Conservation (phyloP, 2,888 invertebrate genomes). For the Dromius quadrimaculatus region DNA sequence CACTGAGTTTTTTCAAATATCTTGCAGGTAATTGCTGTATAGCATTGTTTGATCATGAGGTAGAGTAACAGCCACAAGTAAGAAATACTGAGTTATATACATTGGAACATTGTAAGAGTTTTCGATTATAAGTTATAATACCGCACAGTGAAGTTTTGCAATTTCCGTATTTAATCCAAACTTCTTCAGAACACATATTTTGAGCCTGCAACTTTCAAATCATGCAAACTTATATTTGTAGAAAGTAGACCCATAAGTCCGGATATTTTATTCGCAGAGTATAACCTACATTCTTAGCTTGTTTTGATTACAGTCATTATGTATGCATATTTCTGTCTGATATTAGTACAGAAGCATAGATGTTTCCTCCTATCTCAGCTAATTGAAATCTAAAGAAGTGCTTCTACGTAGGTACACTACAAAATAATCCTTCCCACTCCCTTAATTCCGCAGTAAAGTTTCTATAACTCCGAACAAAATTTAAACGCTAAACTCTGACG, state of each 20-base stretch:
- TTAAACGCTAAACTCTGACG: constrained; percentile 33
- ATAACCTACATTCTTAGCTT: too few species aligned
- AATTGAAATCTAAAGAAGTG: not conserved
- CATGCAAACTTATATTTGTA: constrained; percentile 26
- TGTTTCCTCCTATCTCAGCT: too few species aligned
- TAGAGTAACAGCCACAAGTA: too few species aligned
- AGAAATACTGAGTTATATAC: too few species aligned
- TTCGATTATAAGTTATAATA: constrained; percentile 36
- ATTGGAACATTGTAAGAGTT: too few species aligned
- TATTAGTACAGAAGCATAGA: too few species aligned
- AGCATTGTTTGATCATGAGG: too few species aligned
- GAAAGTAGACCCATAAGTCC: too few species aligned
- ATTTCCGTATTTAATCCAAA: constrained; percentile 35
- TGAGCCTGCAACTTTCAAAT: constrained; percentile 30
- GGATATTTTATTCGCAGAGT: too few species aligned
- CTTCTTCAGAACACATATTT: constrained; percentile 19
- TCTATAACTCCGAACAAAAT: constrained; percentile 19
- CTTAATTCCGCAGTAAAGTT: constrained; percentile 4
- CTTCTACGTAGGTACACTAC: not conserved
- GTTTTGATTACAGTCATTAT: constrained; percentile 1
- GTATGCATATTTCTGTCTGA: too few species aligned
- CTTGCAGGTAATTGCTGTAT: too few species aligned
- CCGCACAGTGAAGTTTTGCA: constrained; percentile 17
- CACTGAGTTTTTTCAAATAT: too few species aligned
- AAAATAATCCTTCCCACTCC: constrained; percentile 12